phyloP scores from a whole-genome alignment of 1,140 invertebrate genomes.

The Halictus rubicundus region DNA sequence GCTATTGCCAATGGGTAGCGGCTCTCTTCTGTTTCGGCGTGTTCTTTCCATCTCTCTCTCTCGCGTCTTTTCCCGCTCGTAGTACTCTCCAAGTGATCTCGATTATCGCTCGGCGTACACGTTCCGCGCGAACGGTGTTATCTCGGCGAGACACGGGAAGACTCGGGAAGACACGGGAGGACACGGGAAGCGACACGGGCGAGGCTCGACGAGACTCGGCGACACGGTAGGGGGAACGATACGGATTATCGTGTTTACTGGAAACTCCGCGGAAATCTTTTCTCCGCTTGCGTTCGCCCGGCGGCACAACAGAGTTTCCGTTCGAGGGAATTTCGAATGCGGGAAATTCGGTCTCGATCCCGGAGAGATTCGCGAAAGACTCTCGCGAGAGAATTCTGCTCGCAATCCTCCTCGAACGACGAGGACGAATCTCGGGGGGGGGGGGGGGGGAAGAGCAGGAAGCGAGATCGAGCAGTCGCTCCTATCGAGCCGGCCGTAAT shows the following conservation, averaged over 20 bases:
- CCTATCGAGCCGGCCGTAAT: conserved; percentile 59
- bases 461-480: not conserved
- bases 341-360: not conserved
- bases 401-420: no score
- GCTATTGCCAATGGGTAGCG: not conserved
- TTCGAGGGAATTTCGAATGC: no score
- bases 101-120: conserved; percentile 19
- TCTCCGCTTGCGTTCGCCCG: conserved; percentile 9
- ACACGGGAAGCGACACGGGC: no score
- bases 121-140: conserved; percentile 1
- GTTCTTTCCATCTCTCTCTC: not conserved
- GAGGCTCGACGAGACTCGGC: not conserved
- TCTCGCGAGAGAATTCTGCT: no score
- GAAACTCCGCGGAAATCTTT: conserved; percentile 29
- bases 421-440: not conserved
- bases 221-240: not conserved
- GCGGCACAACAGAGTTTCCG: no score
- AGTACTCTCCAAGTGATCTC: not conserved
- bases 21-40: conserved; percentile 2
- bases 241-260: conserved; percentile 16
- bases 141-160: not conserved
- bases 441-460: no score
- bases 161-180: not conserved
- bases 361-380: not conserved
- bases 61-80: conserved; percentile 3